Conservation (phyloP, 1,140 invertebrate species). For the Pissodes strobi region DNA sequence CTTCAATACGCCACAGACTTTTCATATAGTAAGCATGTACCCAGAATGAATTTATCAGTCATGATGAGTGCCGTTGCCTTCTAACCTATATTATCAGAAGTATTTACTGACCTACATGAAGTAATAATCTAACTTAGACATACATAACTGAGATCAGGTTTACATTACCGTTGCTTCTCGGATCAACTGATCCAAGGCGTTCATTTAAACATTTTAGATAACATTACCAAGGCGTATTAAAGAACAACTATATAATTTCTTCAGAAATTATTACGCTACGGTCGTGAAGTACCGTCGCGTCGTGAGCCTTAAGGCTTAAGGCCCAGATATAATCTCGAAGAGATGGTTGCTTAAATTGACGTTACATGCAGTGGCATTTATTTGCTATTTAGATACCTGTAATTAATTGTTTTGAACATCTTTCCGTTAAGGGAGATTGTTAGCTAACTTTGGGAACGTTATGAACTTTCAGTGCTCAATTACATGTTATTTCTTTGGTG, state of each 20-base stretch:
- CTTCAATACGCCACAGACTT: neutral
- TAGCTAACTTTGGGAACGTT: no score
- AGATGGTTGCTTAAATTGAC: neutral
- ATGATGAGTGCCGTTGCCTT: neutral
- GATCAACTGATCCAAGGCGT: neutral
- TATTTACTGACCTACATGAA: neutral
- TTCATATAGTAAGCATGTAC: neutral
- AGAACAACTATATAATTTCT: constrained; percentile 4
- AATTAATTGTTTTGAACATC: no score
- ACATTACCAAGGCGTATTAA: constrained; percentile 6
- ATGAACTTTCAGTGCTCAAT: no score
- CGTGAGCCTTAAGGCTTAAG: constrained; percentile 8
- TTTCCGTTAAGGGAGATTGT: no score
- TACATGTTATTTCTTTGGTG: no score
- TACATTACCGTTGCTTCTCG: constrained; percentile 7
- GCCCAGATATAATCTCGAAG: neutral
- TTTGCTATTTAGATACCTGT: neutral
- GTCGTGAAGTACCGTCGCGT: constrained; percentile 1
- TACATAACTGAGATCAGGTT: neutral
- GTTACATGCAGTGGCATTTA: neutral
- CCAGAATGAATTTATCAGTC: no score
- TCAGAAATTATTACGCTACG: neutral
- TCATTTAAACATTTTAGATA: constrained; percentile 11
- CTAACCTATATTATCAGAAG: neutral
- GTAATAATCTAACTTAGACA: neutral